Evolutionary conservation across 2,888 invertebrate genomes (phyloP).

Genomic region (Noctua fimbriata): DNA sequence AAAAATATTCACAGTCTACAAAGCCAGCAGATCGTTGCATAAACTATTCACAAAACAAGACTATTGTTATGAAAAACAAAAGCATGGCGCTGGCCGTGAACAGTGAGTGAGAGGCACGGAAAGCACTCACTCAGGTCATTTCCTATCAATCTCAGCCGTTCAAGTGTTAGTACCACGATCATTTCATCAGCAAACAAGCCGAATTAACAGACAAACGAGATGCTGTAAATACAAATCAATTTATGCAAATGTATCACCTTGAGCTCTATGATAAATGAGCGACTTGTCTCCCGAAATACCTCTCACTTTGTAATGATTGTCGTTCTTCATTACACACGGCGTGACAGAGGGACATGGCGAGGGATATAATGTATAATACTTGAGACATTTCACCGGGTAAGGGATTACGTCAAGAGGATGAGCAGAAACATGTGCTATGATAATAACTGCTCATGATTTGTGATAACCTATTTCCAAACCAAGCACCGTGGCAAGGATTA

Average conservation of each 20-base stretch:
- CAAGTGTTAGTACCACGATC: slow-evolving; percentile 50
- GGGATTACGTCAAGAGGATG: background rate
- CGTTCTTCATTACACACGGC: slow-evolving; percentile 10
- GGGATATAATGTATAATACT: too few species aligned
- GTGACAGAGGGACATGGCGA: background rate
- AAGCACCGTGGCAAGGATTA: background rate
- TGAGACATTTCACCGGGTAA: background rate
- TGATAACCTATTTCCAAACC: background rate
- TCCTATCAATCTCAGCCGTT: slow-evolving; percentile 72
- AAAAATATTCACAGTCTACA: background rate
- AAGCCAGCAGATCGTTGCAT: background rate
- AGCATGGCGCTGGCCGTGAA: slow-evolving; percentile 26
- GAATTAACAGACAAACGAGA: slow-evolving; percentile 42
- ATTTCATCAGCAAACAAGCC: slow-evolving; percentile 47
- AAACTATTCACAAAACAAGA: slow-evolving; percentile 6
- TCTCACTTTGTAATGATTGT: slow-evolving; percentile 2
- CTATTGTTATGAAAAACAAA: slow-evolving; percentile 52
- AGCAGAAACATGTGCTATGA: background rate
- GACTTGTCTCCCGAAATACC: background rate
- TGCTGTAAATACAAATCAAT: slow-evolving; percentile 40
- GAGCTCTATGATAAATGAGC: slow-evolving; percentile 8
- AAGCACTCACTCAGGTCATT: slow-evolving; percentile 69
- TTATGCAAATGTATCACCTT: slow-evolving; percentile 35
- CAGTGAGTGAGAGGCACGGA: slow-evolving; percentile 37
- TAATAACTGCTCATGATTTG: background rate